Conservation (phyloP, 2,113 vertebrate genomes). For the Bos taurus region ARS-UCD2.0 NC_037349.1:4372001-4372500, state of each 20-base stretch:
- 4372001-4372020: not conserved
- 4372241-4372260: slow-evolving; percentile 44
- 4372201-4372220: slow-evolving; percentile 56
- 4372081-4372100: slow-evolving; percentile 41
- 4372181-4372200: slow-evolving; percentile 33
- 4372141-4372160: not conserved
- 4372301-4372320: not conserved
- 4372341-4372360: not conserved
- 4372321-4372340: not conserved
- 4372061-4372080: not conserved
- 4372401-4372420: slow-evolving; percentile 6
- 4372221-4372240: slow-evolving; percentile 49
- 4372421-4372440: slow-evolving; percentile 7
- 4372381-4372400: not conserved
- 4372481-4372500: not conserved
- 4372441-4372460: slow-evolving; percentile 2
- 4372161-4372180: not conserved
- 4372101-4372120: not conserved
- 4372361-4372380: not conserved
- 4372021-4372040: not conserved
- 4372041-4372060: not conserved
- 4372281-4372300: not conserved
- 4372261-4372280: not conserved
- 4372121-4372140: slow-evolving; percentile 10
- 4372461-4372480: not conserved